Percentiles rank a stretch among this genome's conserved stretches.
phyloP scores from a whole-genome alignment of 2,797 vertebrate species.

The Paguma larvata region DNA sequence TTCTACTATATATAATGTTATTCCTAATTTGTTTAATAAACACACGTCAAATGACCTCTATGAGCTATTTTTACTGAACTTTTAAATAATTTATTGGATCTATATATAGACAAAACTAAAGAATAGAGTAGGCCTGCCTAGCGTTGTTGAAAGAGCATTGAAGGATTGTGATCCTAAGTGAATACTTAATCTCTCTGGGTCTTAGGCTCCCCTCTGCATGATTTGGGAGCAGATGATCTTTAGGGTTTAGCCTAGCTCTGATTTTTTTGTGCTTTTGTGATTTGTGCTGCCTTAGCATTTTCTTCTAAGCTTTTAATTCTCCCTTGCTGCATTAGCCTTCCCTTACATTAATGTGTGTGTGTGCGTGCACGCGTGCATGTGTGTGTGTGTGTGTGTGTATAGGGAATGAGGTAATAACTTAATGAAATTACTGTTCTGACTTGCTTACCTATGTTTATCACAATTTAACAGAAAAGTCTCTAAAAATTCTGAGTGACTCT shows the following conservation, averaged over 20 bases:
- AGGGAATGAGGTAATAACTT: slow-evolving; percentile 15
- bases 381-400: background rate
- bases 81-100: slow-evolving; percentile 21
- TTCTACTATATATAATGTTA: background rate
- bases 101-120: slow-evolving; percentile 18
- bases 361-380: background rate
- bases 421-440: background rate
- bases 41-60: background rate
- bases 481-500: slow-evolving; percentile 32
- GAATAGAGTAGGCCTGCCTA: background rate
- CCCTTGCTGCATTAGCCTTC: background rate
- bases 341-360: background rate
- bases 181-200: background rate
- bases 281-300: background rate
- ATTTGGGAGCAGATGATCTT: background rate
- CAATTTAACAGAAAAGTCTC: background rate
- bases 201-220: background rate
- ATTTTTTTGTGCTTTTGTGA: slow-evolving; percentile 10
- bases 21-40: slow-evolving; percentile 46
- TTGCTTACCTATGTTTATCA: background rate
- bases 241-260: background rate
- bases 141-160: background rate
- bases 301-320: slow-evolving; percentile 20
- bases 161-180: background rate
- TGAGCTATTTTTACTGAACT: slow-evolving; percentile 29